Conservation (phyloP, 2,113 vertebrate species). For the Rhinolophus sinicus region DNA sequence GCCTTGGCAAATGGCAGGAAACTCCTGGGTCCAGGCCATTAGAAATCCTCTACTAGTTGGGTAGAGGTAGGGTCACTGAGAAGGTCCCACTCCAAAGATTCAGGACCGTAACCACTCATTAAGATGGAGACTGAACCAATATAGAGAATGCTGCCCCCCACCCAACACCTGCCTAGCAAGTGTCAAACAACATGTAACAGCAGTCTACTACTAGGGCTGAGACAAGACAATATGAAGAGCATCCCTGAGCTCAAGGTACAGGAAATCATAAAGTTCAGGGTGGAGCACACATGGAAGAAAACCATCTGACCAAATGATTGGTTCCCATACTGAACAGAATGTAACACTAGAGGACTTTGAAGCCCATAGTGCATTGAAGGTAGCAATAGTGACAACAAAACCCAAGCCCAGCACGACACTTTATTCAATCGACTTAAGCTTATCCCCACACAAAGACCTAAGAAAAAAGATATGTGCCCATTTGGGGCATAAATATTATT, state of each 20-base stretch:
- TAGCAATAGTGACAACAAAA: neutral
- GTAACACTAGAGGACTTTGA: neutral
- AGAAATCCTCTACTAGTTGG: neutral
- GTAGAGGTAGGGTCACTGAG: neutral
- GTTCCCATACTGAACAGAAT: neutral
- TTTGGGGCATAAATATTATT: neutral
- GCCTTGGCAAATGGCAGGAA: neutral
- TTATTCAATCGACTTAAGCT: neutral
- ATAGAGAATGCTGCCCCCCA: neutral
- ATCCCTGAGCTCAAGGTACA: neutral
- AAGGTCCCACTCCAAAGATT: neutral
- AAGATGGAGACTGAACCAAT: neutral
- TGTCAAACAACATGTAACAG: neutral
- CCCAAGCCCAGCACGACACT: neutral
- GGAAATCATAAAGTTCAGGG: neutral
- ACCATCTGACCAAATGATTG: neutral
- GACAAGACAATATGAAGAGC: neutral
- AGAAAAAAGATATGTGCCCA: neutral
- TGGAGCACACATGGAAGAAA: neutral
- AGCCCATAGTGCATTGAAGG: rapidly evolving
- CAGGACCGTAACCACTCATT: neutral
- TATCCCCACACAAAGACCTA: neutral
- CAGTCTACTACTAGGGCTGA: rapidly evolving
- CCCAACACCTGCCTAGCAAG: neutral
- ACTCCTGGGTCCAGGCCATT: neutral